Percentiles rank a stretch among this genome's conserved stretches.
These are phyloP conservation scores for Eurytoma adleriae DNA, from an alignment of 2,888 invertebrate species.

Conservation along the genomic window DNA sequence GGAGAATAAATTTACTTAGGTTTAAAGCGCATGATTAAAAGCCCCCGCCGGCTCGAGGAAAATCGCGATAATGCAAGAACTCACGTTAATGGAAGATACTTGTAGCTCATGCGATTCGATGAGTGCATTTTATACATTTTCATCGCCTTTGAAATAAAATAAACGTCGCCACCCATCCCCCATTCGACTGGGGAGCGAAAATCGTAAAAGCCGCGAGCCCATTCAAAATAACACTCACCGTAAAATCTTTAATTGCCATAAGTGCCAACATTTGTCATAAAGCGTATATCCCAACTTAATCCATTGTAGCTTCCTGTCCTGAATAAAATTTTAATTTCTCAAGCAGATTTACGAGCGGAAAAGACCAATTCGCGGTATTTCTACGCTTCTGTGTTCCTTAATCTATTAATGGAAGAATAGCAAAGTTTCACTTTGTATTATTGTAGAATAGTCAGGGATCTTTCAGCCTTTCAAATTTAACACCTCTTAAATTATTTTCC, in stretches of 20 bases:
- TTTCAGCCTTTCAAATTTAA: too few relatives aligned
- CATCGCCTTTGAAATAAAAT: slow-evolving; percentile 38
- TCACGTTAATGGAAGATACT: slow-evolving; percentile 51
- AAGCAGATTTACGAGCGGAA: too few relatives aligned
- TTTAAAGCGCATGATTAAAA: background rate
- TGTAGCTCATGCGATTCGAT: slow-evolving; percentile 24
- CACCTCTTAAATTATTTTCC: too few relatives aligned
- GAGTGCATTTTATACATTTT: slow-evolving; percentile 31
- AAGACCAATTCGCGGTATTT: too few relatives aligned
- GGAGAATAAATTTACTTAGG: background rate
- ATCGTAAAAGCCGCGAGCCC: slow-evolving; percentile 30
- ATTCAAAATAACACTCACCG: slow-evolving; percentile 1
- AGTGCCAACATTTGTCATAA: background rate
- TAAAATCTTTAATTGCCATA: slow-evolving; percentile 15
- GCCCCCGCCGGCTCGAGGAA: background rate
- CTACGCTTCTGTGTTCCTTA: too few relatives aligned
- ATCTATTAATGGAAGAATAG: too few relatives aligned
- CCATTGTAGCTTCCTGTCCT: background rate
- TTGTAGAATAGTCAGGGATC: too few relatives aligned
- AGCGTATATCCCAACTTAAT: background rate
- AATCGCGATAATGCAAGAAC: slow-evolving; percentile 32
- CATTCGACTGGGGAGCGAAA: background rate
- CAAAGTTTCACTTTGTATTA: too few relatives aligned
- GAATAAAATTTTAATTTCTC: too few relatives aligned
- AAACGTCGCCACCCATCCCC: slow-evolving; percentile 3